These are phyloP conservation scores for Calidris pugnax DNA, from an alignment of 2,113 vertebrate species.

Conservation along the genomic window DNA sequence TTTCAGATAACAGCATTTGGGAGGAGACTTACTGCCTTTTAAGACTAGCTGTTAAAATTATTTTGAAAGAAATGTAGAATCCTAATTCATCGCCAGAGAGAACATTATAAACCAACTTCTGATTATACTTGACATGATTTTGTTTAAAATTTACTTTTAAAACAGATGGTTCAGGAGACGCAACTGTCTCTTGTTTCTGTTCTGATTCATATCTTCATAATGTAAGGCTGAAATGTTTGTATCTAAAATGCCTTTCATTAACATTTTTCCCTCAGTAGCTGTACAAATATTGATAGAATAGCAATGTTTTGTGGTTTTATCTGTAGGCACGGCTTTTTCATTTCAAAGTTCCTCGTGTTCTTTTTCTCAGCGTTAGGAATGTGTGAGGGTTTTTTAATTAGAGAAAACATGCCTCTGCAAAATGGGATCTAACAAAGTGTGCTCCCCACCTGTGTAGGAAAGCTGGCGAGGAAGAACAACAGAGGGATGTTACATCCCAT, in stretches of 20 bases:
- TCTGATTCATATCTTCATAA: conserved; percentile 32
- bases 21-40: background rate
- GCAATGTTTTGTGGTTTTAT: background rate
- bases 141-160: conserved; percentile 32
- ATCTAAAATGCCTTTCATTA: conserved; percentile 6
- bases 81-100: background rate
- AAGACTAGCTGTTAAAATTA: background rate
- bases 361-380: background rate
- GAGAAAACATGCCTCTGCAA: background rate
- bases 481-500: conserved; percentile 44
- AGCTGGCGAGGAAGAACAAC: conserved; percentile 12
- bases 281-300: conserved; percentile 18
- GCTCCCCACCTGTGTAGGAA: conserved; percentile 47
- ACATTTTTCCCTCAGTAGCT: background rate
- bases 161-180: conserved; percentile 35
- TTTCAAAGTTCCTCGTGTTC: background rate
- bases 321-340: background rate
- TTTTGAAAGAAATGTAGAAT: background rate
- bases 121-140: background rate
- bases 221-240: conserved; percentile 5
- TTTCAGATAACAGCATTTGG: background rate
- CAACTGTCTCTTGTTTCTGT: conserved; percentile 3
- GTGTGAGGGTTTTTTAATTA: background rate
- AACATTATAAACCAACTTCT: background rate
- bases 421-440: background rate